phyloP scores from a whole-genome alignment of 2,888 invertebrate species.

The Nephrotoma flavescens region DNA sequence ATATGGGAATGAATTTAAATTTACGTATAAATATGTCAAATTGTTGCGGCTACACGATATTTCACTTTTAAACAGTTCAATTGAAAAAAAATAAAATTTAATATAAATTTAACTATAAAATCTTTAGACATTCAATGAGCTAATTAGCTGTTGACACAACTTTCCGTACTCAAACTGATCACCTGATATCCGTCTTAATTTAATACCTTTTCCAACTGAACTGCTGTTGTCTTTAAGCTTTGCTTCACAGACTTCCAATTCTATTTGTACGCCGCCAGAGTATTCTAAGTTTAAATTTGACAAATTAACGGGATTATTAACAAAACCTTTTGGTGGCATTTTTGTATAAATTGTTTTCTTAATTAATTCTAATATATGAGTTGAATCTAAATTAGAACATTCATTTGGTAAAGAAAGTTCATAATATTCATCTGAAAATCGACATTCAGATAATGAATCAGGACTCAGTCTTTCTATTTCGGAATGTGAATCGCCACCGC shows the following conservation, averaged over 20 bases:
- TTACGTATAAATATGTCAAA: background rate
- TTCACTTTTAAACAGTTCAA: background rate
- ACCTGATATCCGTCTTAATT: conserved; percentile 74
- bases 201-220: conserved; percentile 58
- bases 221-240: conserved; percentile 37
- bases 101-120: background rate
- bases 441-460: conserved; percentile 26
- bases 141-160: conserved; percentile 74
- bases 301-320: conserved; percentile 34
- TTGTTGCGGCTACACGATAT: background rate
- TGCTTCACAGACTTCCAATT: conserved; percentile 63
- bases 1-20: background rate
- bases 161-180: conserved; percentile 79
- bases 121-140: conserved; percentile 60
- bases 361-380: conserved; percentile 63
- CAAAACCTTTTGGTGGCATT: conserved; percentile 54
- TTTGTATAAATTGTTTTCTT: conserved; percentile 65
- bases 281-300: conserved; percentile 53
- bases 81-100: background rate
- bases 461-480: conserved; percentile 37
- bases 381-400: conserved; percentile 64
- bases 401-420: conserved; percentile 67
- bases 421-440: conserved; percentile 36
- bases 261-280: conserved; percentile 74
- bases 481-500: conserved; percentile 34